Evolutionary conservation across 2,113 vertebrate genomes (phyloP).

Genomic region (Fulmarus glacialis): DNA sequence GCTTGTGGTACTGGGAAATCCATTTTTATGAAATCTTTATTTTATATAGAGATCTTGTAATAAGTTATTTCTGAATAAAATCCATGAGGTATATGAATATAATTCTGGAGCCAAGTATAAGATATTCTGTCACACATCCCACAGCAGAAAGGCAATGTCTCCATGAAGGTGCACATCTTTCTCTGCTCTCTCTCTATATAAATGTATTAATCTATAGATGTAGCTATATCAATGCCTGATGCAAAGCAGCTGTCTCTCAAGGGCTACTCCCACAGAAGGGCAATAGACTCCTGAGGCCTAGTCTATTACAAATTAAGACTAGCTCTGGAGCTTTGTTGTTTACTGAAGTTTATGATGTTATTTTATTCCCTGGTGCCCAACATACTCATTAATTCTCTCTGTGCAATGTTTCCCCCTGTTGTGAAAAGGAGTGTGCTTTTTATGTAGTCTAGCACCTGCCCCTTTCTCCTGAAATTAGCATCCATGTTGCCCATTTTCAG

Average conservation of each 20-base stretch:
- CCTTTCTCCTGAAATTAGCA: slow-evolving; percentile 54
- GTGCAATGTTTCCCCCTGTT: not conserved
- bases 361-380: slow-evolving; percentile 60
- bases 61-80: not conserved
- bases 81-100: not conserved
- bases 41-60: not conserved
- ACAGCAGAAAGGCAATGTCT: not conserved
- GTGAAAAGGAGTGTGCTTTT: slow-evolving; percentile 35
- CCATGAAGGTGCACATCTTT: not conserved
- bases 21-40: not conserved
- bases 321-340: slow-evolving; percentile 32
- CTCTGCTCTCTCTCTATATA: not conserved
- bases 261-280: not conserved
- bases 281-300: not conserved
- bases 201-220: not conserved
- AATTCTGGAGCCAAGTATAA: not conserved
- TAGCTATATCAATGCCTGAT: not conserved
- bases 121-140: not conserved
- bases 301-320: not conserved
- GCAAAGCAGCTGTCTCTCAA: not conserved
- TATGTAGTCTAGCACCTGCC: slow-evolving; percentile 57
- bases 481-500: slow-evolving; percentile 53
- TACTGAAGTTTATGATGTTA: slow-evolving; percentile 53
- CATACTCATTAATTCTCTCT: slow-evolving; percentile 53
- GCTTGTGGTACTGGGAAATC: not conserved